phyloP scores from a whole-genome alignment of 2,888 invertebrate genomes.

The Chloromyia formosa region DNA sequence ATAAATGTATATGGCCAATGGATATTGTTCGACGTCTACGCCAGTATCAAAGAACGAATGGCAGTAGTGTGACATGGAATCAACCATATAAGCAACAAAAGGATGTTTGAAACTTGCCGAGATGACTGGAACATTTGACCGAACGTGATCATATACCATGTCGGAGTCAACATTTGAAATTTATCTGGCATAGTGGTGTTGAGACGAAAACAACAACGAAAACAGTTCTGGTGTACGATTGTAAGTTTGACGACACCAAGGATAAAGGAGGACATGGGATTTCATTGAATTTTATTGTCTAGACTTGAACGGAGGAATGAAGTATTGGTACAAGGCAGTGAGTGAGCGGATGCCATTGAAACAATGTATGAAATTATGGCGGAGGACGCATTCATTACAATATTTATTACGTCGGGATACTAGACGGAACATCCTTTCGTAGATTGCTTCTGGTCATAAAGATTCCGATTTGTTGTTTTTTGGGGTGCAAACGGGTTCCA shows the following conservation, averaged over 20 bases:
- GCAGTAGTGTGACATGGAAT: not conserved
- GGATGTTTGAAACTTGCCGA: constrained; percentile 27
- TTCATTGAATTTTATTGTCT: not conserved
- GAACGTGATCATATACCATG: constrained; percentile 22
- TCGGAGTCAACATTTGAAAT: constrained; percentile 15
- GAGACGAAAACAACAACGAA: constrained; percentile 1
- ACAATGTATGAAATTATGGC: constrained; percentile 7
- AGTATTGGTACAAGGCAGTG: too few relatives aligned
- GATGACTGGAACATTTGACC: not conserved
- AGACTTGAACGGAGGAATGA: not conserved
- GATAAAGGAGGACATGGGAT: not conserved
- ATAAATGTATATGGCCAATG: not conserved
- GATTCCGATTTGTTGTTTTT: too few relatives aligned
- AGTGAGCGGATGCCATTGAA: not conserved
- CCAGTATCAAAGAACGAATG: not conserved
- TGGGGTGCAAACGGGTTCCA: too few relatives aligned
- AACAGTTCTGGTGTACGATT: not conserved
- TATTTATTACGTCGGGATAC: not conserved
- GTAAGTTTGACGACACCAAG: not conserved
- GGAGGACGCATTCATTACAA: not conserved
- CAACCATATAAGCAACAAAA: not conserved
- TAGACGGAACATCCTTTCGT: too few relatives aligned
- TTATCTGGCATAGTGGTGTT: not conserved
- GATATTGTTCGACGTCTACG: not conserved
- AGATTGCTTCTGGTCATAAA: too few relatives aligned